Percentiles rank a stretch among this genome's conserved stretches.
phyloP scores from a whole-genome alignment of 2,113 vertebrate species.

The Trematomus loennbergii region DNA sequence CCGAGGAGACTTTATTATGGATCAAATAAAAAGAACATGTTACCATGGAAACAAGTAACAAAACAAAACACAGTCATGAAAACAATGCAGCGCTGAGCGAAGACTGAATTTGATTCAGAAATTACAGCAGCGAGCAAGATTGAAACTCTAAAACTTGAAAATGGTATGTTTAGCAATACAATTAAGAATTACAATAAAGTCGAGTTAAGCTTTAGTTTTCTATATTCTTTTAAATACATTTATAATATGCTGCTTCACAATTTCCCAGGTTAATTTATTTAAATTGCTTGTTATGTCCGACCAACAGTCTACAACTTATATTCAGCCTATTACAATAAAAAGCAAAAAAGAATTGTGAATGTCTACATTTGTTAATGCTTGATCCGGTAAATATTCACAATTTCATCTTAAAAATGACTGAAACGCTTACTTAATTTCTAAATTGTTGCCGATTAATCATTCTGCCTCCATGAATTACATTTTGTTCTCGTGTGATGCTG shows the following conservation, averaged over 20 bases:
- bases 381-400: neutral
- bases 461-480: neutral
- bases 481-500: slow-evolving; percentile 7
- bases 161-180: too few species aligned
- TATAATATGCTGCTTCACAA: neutral
- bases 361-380: neutral
- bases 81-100: neutral
- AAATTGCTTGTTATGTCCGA: neutral
- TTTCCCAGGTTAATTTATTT: neutral
- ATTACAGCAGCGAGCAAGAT: neutral
- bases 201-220: too few species aligned
- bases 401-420: neutral
- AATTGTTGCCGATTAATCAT: neutral
- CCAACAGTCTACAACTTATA: neutral
- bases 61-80: neutral
- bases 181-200: too few species aligned
- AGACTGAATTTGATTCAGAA: neutral
- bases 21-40: slow-evolving; percentile 12
- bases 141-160: neutral
- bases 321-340: too few species aligned
- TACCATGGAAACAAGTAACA: slow-evolving; percentile 23
- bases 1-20: slow-evolving; percentile 8
- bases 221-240: too few species aligned
- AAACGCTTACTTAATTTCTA: neutral
- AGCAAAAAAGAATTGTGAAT: neutral